Evolutionary conservation across 2,888 invertebrate genomes (phyloP), one percentile per base, ranked within the genome.

Genomic region (Ophonus ardosiacus): DNA sequence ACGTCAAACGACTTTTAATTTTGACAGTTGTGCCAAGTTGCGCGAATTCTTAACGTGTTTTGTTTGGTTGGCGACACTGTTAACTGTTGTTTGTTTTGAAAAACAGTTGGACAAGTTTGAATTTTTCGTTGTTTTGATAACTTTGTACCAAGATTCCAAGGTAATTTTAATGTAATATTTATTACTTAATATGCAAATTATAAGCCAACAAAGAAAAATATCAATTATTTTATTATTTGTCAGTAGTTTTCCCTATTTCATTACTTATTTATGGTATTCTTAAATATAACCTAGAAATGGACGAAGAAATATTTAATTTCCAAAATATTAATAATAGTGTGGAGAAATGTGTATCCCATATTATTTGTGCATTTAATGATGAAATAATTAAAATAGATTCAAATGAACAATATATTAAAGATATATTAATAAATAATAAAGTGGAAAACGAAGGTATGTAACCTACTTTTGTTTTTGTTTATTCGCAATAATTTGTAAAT

Each of bases 201-300:
- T 8, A 51, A 51, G 10, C 10, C 10, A 10, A 51, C 10, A 51
- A 51, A 3, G 7, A 13, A 4, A 51, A 51, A 51, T 51, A 13
- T 51, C 10, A 51, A 13, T 13, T 51, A 51, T 51, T 51, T 8
- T 3, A 5, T 24, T 24, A 24, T 43, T 10, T 10, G 5, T 10
- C 13, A 51, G 4, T 13, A 4, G 2, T 0, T 51, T 51, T 18
- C 7, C 3, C 6, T 17, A 56, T 38, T 43, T 78, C 17, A 17
- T 17, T 59, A 59, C 7, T 63, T 24, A 63, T 63, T 63, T 63
- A 17, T 21, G 6, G 61, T 51, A 5, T 4, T 31, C 5, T 5
- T 5, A 31, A 6, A 31, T 61, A 63, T 63, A 63, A 63, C 63
- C 63, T 63, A 63, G 13, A 63, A 63, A 63, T 63, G 63, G 8